Base-by-base conservation (phyloP, 2,888 invertebrate species). In the Busseola fusca region DNA sequence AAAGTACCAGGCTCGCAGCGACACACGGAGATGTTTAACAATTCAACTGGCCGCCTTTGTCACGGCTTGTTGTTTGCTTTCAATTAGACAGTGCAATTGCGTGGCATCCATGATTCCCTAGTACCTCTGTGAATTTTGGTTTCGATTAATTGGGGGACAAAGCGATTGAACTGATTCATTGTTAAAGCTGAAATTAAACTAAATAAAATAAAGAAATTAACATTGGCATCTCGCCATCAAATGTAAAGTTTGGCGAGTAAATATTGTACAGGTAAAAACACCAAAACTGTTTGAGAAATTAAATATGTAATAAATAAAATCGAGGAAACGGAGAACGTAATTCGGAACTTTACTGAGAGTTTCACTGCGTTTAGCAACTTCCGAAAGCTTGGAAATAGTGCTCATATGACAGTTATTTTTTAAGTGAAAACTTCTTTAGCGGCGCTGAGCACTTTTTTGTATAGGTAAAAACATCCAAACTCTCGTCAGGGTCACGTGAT, bases 71-170 rank as follows among this genome's bases (percentile, higher is more conserved):
- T 87, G 87, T 87, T 87, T 87, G 85, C 81, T 86, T 87, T 87
- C 87, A 86, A 87, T 87, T 87, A 87, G 84, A 81, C 82, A 69
- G 75, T 83, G 81, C 84, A 77, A 73, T 80, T 83, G 84, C 76
- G 37, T 63, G 72, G 64, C 63, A 74, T 64, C 66, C 74, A 78
- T 84, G 83, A 68, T 70, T 72, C 65, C 72, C 81, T 72, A 72
- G 78, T 81, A 77, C 42, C 54, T 73, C 64, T 73, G 69, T 70
- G 69, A 60, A 73, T 81, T 80, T 80, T 65, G 78, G 72, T 72
- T 59, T 62, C 72, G 58, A 80, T 80, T 73, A 73, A 72, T 81
- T 63, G 57, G 40, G 40, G 42, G 25, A 58, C 60, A 62, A 67
- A 50, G 58, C 60, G 57, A 68, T 65, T 42, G 58, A 67, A 16